A percentile compares a stretch with the other conserved stretches of the same genome.
Conservation (phyloP, 2,113 vertebrate species). For the Equus quagga region DNA sequence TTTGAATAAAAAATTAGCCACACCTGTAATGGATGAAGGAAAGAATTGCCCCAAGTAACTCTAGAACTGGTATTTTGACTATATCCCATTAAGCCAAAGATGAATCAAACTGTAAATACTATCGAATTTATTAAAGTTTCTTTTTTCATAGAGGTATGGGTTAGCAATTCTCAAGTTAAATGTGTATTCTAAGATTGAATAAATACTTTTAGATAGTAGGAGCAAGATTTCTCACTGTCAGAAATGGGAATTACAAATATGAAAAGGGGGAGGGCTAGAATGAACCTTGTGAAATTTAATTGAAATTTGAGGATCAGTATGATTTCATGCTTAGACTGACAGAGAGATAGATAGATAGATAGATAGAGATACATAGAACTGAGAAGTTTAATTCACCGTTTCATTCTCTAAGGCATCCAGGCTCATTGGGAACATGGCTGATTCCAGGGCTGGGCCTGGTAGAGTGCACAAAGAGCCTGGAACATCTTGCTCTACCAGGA, state of each 20-base stretch:
- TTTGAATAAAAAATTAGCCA: not conserved
- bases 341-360: not conserved
- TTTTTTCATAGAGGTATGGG: not conserved
- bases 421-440: not conserved
- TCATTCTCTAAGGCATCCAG: not conserved
- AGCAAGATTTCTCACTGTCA: not conserved
- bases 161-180: not conserved
- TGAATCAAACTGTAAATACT: not conserved
- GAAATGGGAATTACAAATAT: not conserved
- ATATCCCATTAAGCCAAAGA: not conserved
- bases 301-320: not conserved
- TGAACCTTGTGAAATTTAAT: not conserved
- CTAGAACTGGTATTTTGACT: not conserved
- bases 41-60: not conserved
- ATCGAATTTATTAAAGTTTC: not conserved
- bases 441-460: not conserved
- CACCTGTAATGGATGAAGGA: not conserved
- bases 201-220: not conserved
- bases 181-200: not conserved
- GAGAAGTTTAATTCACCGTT: not conserved
- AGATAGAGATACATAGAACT: not conserved
- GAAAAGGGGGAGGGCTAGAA: not conserved
- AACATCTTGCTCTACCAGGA: not conserved
- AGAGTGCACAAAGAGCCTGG: not conserved
- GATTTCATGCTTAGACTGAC: not conserved